Evolutionary conservation across 2,113 vertebrate species (phyloP), one percentile per base, ranked within the genome.

Genomic region (Silurus meridionalis): DNA sequence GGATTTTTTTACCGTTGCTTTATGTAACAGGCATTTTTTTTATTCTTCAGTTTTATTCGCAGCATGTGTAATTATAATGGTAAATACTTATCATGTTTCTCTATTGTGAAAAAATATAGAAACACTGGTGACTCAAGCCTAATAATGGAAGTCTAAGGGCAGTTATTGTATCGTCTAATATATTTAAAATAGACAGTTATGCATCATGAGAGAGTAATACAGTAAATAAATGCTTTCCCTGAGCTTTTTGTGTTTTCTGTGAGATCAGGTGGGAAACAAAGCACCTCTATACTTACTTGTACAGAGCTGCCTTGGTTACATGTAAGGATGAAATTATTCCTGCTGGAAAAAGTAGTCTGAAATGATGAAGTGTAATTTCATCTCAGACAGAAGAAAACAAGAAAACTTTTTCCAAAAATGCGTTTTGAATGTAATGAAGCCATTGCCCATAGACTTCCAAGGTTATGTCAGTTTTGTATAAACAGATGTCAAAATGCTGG

Each of bases 381-480:
- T 9, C 19, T 23, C 52, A 50, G 10, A 23, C 72, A 14, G 21
- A 53, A 75, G 72, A 75, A n/a, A 21, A n/a, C 48, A 25, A 14
- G n/a, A 14, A 52, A 5, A 75, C 21, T n/a, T 72, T 3, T 17
- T 72, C 17, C 17, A 50, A 11, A 74, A 21, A 23, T 74, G 14
- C n/a, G 21, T 53, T 53, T 23, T 77, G 10, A 48, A 53, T 14
- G n/a, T 53, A 75, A 53, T 6, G 4, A 75, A 53, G 46, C 72
- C 11, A 52, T 10, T n/a, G 21, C 48, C 48, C 10, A 0, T 75
- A 53, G 19, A 52, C 50, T 14, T 77, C 23, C 21, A 53, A 77
- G 50, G 21, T 77, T 53, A 53, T 53, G 50, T 77, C 48, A 55
- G 74, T 77, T 77, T 55, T 25, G 74, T 77, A 55, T 77, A 77